phyloP scores from a whole-genome alignment of 2,113 vertebrate genomes.

The Trogon surrucura region DNA sequence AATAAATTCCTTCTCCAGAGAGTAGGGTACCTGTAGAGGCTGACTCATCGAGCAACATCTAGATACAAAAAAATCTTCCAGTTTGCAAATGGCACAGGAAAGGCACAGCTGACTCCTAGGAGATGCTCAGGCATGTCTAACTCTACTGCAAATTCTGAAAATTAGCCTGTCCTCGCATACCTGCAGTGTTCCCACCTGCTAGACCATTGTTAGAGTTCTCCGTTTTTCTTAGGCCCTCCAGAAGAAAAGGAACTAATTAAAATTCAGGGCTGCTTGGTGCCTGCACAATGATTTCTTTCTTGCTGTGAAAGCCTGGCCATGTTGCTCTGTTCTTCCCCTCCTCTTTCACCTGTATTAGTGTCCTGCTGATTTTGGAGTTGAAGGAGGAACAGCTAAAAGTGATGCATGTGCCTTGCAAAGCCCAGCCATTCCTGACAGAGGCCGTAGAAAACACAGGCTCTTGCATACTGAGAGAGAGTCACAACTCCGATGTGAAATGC shows the following conservation, averaged over 20 bases:
- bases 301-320: not conserved
- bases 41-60: not conserved
- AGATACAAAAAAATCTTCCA: not conserved
- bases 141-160: not conserved
- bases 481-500: not conserved
- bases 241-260: not conserved
- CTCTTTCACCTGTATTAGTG: not conserved
- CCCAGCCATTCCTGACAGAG: not conserved
- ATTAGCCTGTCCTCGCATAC: not conserved
- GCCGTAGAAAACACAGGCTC: not conserved
- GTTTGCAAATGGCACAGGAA: not conserved
- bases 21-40: not conserved
- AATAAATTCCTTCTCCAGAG: not conserved
- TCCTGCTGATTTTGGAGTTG: not conserved
- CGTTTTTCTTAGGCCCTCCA: not conserved
- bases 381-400: not conserved
- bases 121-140: not conserved
- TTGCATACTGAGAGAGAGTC: not conserved
- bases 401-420: rapidly evolving
- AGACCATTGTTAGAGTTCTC: not conserved
- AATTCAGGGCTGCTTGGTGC: not conserved
- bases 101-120: not conserved
- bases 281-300: not conserved
- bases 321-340: not conserved
- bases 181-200: not conserved